These are phyloP conservation scores for Talpa occidentalis DNA, from an alignment of 2,113 vertebrate genomes.

Conservation along the genomic window DNA sequence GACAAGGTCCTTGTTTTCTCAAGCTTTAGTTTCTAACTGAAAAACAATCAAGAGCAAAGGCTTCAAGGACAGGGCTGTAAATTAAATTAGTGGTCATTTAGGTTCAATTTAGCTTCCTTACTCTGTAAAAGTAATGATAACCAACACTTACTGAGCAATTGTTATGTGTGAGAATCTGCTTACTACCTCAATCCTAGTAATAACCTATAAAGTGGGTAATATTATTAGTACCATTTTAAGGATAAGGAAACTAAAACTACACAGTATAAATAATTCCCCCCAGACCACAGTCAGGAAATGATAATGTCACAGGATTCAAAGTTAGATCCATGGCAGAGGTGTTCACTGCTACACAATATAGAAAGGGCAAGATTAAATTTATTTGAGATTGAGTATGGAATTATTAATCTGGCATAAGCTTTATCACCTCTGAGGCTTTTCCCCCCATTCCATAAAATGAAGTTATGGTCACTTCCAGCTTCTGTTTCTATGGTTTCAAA, in stretches of 20 bases:
- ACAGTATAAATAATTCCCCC: neutral
- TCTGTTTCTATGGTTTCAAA: slow-evolving; percentile 63
- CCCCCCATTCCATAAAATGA: slow-evolving; percentile 21
- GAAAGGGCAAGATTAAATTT: slow-evolving; percentile 37
- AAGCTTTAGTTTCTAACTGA: neutral
- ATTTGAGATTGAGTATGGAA: neutral
- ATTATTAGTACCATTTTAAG: slow-evolving; percentile 29
- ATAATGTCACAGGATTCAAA: slow-evolving; percentile 6
- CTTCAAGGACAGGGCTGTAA: slow-evolving; percentile 30
- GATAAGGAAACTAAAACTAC: slow-evolving; percentile 46
- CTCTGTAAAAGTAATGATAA: neutral
- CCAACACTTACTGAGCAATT: slow-evolving; percentile 6
- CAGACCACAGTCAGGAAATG: slow-evolving; percentile 4
- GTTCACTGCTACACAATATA: neutral
- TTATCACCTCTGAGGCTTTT: neutral
- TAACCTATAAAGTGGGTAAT: neutral
- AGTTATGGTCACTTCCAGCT: neutral
- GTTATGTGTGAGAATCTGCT: slow-evolving; percentile 25
- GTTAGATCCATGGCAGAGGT: neutral
- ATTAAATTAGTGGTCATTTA: slow-evolving; percentile 29
- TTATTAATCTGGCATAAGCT: neutral
- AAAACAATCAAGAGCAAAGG: slow-evolving; percentile 10
- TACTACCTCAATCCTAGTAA: slow-evolving; percentile 33
- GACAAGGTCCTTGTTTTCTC: neutral
- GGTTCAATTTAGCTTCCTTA: neutral